phyloP scores from a whole-genome alignment of 2,113 vertebrate genomes.

The Nesoenas mayeri region DNA sequence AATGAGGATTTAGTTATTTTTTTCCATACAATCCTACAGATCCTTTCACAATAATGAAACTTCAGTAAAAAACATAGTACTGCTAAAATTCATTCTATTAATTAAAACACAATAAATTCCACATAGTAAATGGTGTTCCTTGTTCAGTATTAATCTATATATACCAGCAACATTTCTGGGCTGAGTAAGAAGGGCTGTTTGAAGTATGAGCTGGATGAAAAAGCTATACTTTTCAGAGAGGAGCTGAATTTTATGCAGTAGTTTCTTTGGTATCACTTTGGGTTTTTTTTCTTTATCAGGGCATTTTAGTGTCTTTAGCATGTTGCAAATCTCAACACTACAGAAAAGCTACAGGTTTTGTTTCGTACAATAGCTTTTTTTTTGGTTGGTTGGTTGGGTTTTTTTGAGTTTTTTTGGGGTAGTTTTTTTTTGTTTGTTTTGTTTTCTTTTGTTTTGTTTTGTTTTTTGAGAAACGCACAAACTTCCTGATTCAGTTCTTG shows the following conservation, averaged over 20 bases:
- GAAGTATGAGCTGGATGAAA: background rate
- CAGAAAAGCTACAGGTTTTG: constrained; percentile 35
- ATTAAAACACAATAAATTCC: background rate
- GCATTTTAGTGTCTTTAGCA: background rate
- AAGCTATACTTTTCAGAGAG: constrained; percentile 16
- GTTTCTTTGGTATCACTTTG: background rate
- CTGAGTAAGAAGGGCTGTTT: background rate
- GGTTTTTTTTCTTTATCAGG: background rate
- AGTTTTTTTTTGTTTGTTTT: too few species aligned
- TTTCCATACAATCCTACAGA: background rate
- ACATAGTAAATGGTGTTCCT: background rate
- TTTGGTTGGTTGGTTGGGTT: too few species aligned
- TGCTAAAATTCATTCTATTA: background rate
- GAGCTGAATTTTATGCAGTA: constrained; percentile 22
- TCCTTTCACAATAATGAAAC: background rate
- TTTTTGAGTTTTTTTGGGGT: too few species aligned
- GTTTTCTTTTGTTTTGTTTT: too few species aligned
- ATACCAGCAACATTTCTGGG: background rate
- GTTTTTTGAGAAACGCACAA: constrained; percentile 45
- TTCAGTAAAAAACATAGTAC: background rate
- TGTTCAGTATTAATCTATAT: background rate
- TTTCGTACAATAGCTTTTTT: constrained; percentile 20
- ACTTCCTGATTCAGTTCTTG: constrained; percentile 44
- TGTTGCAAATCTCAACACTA: constrained; percentile 52
- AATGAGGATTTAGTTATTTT: background rate